Base-by-base conservation (phyloP, 1,140 invertebrate species). In the Drosophila pseudoobscura region DNA sequence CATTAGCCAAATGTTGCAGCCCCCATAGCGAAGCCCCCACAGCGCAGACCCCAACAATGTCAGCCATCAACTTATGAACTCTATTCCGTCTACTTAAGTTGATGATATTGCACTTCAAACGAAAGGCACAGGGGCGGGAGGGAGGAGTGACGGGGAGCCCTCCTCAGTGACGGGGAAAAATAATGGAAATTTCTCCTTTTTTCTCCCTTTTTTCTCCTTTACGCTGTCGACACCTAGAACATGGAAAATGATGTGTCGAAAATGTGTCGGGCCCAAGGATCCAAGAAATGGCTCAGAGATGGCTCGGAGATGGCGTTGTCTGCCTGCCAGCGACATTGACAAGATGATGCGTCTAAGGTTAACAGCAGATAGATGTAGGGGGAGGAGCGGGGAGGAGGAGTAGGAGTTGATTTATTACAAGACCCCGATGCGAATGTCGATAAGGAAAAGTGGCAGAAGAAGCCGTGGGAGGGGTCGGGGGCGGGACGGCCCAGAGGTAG, bases 161-260 rank as follows among this genome's bases (percentile, higher is more conserved):
- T 82, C 68, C 68, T 82, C 73, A 77, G 62, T 78, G 75, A 60
- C 43, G 69, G 8, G 31, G 41, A 15, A 72, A 60, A 83, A 84
- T 83, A 84, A 83, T 83, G 80, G 75, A 79, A 84, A 84, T 78
- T 84, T 58, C 56, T 70, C 3, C 35, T 5, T 39, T 39, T 39
- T 39, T 31, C 3, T 31, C 2, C 2, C 8, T 8, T 31, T 35
- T 2, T 26, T 13, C 35, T 39, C 11, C 35, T 13, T 39, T 13
- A 1, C 35, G 43, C 59, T 49, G 66, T 69, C 73, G 57, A 51
- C 63, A 78, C 78, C 79, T 82, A 57, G 53, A 75, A 75, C 79
- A 78, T 82, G 61, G 79, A 83, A 84, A 84, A 83, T 83, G 64
- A 83, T 83, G 79, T 84, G 79, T 83, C 80, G 79, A 84, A 78